These are phyloP conservation scores for Upupa epops DNA, from an alignment of 2,113 vertebrate genomes.

Conservation along the genomic window DNA sequence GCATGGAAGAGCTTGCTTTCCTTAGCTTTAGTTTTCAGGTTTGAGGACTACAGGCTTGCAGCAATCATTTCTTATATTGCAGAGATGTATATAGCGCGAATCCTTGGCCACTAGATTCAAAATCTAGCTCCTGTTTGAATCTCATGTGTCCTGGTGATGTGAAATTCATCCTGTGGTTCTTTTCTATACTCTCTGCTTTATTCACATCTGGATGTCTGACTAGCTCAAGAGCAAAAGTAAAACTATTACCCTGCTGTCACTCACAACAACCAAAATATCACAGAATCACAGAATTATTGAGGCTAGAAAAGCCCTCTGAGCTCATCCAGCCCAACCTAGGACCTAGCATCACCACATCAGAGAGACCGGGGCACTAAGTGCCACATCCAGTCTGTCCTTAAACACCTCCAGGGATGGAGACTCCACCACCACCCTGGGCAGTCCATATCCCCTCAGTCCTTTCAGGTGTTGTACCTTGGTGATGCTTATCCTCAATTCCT, in stretches of 20 bases:
- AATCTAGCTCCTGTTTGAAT: too few species aligned
- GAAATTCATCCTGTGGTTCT: not conserved
- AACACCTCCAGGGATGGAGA: too few species aligned
- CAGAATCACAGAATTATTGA: too few species aligned
- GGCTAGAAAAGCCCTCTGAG: too few species aligned
- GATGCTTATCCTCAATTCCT: not conserved
- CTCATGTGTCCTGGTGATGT: not conserved
- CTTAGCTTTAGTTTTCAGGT: not conserved
- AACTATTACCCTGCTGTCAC: not conserved
- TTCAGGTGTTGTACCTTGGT: not conserved
- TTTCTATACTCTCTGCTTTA: not conserved
- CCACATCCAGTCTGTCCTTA: too few species aligned
- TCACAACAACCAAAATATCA: not conserved
- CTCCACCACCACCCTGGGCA: too few species aligned
- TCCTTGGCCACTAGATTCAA: not conserved
- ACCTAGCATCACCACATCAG: too few species aligned
- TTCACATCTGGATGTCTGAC: not conserved
- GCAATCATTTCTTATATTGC: not conserved
- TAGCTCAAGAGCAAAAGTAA: not conserved
- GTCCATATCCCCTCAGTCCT: not conserved
- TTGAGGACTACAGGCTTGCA: not conserved
- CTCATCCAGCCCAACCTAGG: too few species aligned
- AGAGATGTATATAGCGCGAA: too few species aligned
- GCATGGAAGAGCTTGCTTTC: not conserved
- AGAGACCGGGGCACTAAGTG: too few species aligned